Conservation (phyloP, 2,797 vertebrate species). For the Anguilla megastoma region DNA sequence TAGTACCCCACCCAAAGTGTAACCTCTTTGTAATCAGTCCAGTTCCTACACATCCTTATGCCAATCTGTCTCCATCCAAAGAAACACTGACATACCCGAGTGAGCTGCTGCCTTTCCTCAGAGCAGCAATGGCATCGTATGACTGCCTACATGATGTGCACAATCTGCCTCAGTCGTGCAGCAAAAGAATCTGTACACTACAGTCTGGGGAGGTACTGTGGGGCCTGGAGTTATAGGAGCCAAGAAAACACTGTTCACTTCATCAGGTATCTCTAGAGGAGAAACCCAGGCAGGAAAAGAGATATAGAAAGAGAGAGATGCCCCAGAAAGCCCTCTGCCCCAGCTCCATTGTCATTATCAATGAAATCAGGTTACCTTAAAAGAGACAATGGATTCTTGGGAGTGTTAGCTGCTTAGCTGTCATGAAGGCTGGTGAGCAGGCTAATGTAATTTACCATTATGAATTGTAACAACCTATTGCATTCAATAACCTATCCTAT, state of each 20-base stretch:
- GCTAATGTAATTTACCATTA: constrained; percentile 41
- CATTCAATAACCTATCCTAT: constrained; percentile 51
- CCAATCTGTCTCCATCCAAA: not conserved
- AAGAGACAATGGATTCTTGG: constrained; percentile 22
- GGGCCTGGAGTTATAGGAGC: not conserved
- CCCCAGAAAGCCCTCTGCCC: not conserved
- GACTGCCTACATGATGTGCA: not conserved
- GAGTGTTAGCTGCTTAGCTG: constrained; percentile 17
- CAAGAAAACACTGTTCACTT: not conserved
- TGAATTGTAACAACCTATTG: constrained; percentile 51
- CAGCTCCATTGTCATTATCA: constrained; percentile 14
- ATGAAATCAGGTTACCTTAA: constrained; percentile 24
- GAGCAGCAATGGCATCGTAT: not conserved
- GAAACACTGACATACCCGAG: not conserved
- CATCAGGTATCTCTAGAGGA: not conserved
- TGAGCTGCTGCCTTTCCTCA: not conserved
- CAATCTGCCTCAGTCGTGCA: not conserved
- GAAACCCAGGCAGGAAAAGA: not conserved
- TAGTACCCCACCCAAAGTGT: not conserved
- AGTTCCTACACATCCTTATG: not conserved
- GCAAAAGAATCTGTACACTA: not conserved
- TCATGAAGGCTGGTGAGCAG: constrained; percentile 10
- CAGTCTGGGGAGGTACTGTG: not conserved
- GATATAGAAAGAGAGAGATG: not conserved
- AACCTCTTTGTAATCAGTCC: not conserved